These are phyloP conservation scores for Rhabditophanes sp. DNA, from an alignment of 2,888 invertebrate genomes.

Conservation along the genomic window DNA sequence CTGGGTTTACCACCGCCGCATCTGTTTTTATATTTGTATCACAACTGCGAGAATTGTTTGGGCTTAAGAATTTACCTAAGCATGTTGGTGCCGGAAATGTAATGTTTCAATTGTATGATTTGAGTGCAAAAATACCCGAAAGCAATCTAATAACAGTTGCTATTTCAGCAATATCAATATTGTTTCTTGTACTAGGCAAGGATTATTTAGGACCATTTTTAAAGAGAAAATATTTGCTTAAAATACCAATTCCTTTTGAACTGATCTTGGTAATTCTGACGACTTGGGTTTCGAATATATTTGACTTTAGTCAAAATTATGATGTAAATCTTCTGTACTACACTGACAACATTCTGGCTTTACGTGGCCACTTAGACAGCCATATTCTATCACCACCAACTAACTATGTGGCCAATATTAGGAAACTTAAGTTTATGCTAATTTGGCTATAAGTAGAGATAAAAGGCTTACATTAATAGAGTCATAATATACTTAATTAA, in stretches of 20 bases:
- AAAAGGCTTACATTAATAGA: too few relatives aligned
- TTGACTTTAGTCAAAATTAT: slow-evolving; percentile 38
- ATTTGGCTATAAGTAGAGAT: too few relatives aligned
- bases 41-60: slow-evolving; percentile 48
- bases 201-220: slow-evolving; percentile 47
- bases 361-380: too few relatives aligned
- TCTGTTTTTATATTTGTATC: slow-evolving; percentile 49
- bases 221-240: slow-evolving; percentile 43
- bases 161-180: slow-evolving; percentile 48
- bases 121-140: slow-evolving; percentile 55
- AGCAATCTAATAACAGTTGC: slow-evolving; percentile 50
- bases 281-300: slow-evolving; percentile 44
- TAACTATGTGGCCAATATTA: too few relatives aligned
- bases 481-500: too few relatives aligned
- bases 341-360: too few relatives aligned
- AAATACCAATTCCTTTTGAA: slow-evolving; percentile 46
- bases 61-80: slow-evolving; percentile 40
- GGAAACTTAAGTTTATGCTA: too few relatives aligned
- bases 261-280: slow-evolving; percentile 44
- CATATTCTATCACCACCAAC: too few relatives aligned
- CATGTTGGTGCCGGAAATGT: slow-evolving; percentile 47
- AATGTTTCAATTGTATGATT: slow-evolving; percentile 48
- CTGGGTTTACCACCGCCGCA: slow-evolving; percentile 50
- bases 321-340: too few relatives aligned
- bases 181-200: slow-evolving; percentile 44